phyloP scores from a whole-genome alignment of 2,797 vertebrate genomes.

The Euphonia xanthogaster region DNA sequence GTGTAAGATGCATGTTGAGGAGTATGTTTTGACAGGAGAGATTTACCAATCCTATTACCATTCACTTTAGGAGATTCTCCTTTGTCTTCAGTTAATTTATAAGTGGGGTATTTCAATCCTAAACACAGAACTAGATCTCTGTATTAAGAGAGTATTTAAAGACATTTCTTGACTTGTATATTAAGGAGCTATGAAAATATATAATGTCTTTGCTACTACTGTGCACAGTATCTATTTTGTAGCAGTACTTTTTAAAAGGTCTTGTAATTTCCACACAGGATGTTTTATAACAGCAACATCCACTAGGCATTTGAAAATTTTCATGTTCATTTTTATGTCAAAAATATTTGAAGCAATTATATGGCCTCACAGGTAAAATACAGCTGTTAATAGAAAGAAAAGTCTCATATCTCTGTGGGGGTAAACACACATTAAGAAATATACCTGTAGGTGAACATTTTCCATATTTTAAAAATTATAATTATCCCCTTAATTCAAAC shows the following conservation, averaged over 20 bases:
- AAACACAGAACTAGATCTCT: neutral
- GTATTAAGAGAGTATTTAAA: neutral
- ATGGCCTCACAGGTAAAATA: neutral
- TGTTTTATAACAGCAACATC: neutral
- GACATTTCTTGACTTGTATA: neutral
- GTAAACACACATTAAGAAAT: neutral
- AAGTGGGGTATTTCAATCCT: neutral
- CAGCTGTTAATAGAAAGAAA: neutral
- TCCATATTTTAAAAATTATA: neutral
- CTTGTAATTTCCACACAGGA: neutral
- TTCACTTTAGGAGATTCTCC: neutral
- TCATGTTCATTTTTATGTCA: neutral
- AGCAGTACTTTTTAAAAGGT: neutral
- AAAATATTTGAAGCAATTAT: neutral
- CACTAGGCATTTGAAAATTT: neutral
- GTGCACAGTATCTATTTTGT: neutral
- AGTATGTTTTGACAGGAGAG: neutral
- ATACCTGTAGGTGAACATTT: neutral
- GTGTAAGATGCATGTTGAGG: neutral
- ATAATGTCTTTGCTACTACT: neutral
- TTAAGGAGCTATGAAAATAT: neutral
- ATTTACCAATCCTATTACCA: neutral
- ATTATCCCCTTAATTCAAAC: neutral
- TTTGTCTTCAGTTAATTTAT: neutral
- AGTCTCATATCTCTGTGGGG: neutral